Evolutionary conservation across 2,797 vertebrate species (phyloP), one percentile per base, ranked within the genome.

Genomic region (Carcharodon carcharias): DNA sequence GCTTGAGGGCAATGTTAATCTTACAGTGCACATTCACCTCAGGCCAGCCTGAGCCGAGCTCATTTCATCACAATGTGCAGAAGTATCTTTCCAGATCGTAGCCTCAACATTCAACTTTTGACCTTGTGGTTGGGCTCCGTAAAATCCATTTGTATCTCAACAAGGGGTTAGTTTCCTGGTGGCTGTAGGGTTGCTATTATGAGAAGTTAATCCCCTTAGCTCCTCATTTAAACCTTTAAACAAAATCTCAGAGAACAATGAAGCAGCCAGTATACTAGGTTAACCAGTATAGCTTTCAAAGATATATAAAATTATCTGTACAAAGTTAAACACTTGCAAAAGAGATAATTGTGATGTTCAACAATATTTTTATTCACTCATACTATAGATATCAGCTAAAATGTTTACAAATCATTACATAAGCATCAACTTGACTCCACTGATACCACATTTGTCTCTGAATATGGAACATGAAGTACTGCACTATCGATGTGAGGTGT

Each of bases 191-290:
- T 92, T 92, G 89, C 56, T 4, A 18, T 92, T 61, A n/a, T 35
- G 12, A 92, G 26, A 63, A 92, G 58, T 63, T 92, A 92, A 92
- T 92, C 89, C 56, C 35, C 8, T 92, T 61, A 63, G 28, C 89
- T n/a, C 31, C 89, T 92, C 89, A 63, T 63, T 63, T 21, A 56
- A 12, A 77, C 73, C 73, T 77, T 77, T 56, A 92, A 91, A 31
- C 28, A 63, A 92, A n/a, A 92, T 21, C 89, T 92, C 58, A 16
- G 2, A 92, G 89, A 92, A 18, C 89, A 92, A 92, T 92, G 89
- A 92, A 92, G 61, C 28, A 61, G 58, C 16, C 82, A 85, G n/a
- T n/a, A n/a, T n/a, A n/a, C n/a, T 31, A 5, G 16, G n/a, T 63
- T n/a, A 40, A 58, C 35, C n/a, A 35, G 88, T 91, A 16, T 35